These are phyloP conservation scores for Eristalis arbustorum DNA, from an alignment of 2,888 invertebrate genomes.

Conservation along the genomic window DNA sequence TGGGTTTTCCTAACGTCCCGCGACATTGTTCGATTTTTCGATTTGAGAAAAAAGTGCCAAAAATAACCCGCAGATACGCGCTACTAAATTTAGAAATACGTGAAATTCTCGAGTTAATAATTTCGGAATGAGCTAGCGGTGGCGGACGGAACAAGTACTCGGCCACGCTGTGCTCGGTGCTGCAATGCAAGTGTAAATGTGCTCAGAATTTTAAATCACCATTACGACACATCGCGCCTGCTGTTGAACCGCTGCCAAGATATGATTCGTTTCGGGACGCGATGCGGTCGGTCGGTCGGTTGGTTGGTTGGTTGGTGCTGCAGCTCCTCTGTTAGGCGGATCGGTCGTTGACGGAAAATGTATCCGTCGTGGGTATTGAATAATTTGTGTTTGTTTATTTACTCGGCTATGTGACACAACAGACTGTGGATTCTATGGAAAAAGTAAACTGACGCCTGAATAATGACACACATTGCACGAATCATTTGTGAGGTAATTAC, in stretches of 20 bases:
- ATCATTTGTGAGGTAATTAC: constrained; percentile 30
- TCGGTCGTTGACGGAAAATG: constrained; percentile 48
- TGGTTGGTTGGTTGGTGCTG: no score
- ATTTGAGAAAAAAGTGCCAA: not conserved
- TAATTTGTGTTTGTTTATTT: constrained; percentile 55
- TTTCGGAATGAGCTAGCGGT: constrained; percentile 23
- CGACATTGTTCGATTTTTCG: constrained; percentile 10
- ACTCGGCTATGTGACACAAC: constrained; percentile 24
- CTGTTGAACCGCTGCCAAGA: constrained; percentile 49
- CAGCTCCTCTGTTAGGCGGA: constrained; percentile 15
- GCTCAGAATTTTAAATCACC: constrained; percentile 54
- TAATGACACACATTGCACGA: constrained; percentile 37
- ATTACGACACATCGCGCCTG: constrained; percentile 13
- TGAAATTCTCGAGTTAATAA: constrained; percentile 42
- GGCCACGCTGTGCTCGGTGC: not conserved
- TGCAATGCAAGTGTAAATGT: constrained; percentile 28
- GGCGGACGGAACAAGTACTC: not conserved
- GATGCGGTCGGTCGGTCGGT: not conserved
- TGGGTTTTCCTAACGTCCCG: not conserved
- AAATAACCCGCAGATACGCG: constrained; percentile 29
- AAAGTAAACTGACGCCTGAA: constrained; percentile 46
- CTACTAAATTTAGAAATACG: constrained; percentile 48
- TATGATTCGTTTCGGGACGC: constrained; percentile 3
- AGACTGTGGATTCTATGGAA: constrained; percentile 20
- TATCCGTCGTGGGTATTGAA: constrained; percentile 45